Evolutionary conservation across 2,797 vertebrate species (phyloP).

Genomic region (Cryptoblepharus egeriae): DNA sequence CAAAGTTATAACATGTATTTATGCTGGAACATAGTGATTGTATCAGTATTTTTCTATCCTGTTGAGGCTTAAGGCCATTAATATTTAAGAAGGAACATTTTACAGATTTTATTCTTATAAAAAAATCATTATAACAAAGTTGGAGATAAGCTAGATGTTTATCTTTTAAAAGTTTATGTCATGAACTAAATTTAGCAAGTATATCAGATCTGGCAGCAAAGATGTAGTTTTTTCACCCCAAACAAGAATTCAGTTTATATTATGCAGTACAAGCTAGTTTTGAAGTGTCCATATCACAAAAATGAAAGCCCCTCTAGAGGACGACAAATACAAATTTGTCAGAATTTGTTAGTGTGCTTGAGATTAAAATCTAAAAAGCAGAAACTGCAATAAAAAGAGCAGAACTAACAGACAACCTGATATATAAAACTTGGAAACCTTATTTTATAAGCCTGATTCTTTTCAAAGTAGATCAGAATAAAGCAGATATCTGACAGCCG

Average conservation of each 20-base stretch:
- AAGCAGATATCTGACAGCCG: neutral
- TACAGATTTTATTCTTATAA: conserved; percentile 23
- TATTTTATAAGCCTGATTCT: neutral
- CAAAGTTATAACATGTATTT: neutral
- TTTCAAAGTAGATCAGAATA: neutral
- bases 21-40: neutral
- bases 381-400: neutral
- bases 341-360: neutral
- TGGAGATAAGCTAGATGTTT: conserved; percentile 33
- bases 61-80: conserved; percentile 12
- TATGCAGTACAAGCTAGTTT: conserved; percentile 35
- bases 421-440: neutral
- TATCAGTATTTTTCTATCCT: neutral
- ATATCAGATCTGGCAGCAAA: conserved; percentile 16
- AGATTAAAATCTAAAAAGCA: neutral
- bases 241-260: conserved; percentile 21
- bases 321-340: conserved; percentile 28
- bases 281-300: conserved; percentile 40
- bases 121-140: conserved; percentile 23
- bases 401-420: neutral
- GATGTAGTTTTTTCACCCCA: conserved; percentile 42
- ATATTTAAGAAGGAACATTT: neutral
- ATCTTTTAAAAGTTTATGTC: conserved; percentile 31
- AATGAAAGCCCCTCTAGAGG: conserved; percentile 41
- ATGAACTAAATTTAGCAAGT: conserved; percentile 30